phyloP scores from a whole-genome alignment of 2,113 vertebrate genomes.

The Tympanuchus pallidicinctus region DNA sequence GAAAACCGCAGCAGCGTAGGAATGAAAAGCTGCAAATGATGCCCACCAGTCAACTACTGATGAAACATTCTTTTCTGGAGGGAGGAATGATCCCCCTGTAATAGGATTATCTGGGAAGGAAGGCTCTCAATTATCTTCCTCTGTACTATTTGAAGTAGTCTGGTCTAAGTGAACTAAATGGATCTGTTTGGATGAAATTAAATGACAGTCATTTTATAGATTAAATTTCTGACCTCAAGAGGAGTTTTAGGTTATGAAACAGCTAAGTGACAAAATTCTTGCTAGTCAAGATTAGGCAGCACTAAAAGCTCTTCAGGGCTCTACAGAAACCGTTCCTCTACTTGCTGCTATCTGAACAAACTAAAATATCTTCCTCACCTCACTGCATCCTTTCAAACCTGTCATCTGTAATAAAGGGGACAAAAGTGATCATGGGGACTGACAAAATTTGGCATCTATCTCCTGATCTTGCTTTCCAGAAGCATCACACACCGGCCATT shows the following conservation, averaged over 20 bases:
- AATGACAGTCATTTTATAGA: not conserved
- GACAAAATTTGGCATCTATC: not conserved
- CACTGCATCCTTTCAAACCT: not conserved
- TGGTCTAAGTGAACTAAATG: not conserved
- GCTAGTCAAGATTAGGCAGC: not conserved
- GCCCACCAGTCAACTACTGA: not conserved
- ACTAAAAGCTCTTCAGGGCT: not conserved
- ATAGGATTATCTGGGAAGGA: not conserved
- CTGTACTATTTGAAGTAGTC: rapidly evolving
- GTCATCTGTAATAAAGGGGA: not conserved
- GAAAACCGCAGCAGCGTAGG: not conserved
- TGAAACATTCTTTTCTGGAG: not conserved
- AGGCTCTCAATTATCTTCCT: not conserved
- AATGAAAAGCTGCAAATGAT: not conserved
- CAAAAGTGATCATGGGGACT: not conserved
- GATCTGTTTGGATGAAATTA: not conserved
- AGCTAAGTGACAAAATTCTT: not conserved
- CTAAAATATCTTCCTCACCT: not conserved
- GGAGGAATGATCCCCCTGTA: not conserved
- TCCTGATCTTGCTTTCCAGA: not conserved
- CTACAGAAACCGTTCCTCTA: not conserved
- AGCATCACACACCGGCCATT: not conserved
- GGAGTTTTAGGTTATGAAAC: not conserved
- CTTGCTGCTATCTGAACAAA: not conserved
- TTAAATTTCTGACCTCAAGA: not conserved